Conservation (phyloP, 23 tunicate genomes). For the Halocynthia aurantium region DNA sequence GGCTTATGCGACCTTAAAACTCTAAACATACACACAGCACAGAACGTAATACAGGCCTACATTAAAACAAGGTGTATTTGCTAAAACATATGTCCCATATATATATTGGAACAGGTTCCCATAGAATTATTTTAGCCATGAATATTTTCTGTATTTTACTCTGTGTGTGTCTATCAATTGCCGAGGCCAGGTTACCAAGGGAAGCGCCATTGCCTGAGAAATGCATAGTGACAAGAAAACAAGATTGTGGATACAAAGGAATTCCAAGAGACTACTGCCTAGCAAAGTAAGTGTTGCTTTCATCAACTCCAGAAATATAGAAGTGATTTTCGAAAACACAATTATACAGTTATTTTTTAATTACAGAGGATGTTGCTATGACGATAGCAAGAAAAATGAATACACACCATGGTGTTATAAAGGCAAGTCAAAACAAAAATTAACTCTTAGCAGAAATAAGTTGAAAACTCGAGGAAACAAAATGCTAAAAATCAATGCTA, state of each 20-base stretch:
- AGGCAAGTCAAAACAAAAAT: neutral
- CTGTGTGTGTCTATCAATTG: neutral
- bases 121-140: no score
- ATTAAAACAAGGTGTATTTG: no score
- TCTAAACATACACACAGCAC: no score
- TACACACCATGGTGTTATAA: conserved; percentile 15
- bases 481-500: no score
- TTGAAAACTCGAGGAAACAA: no score
- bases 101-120: no score
- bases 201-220: neutral
- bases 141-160: neutral
- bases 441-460: neutral
- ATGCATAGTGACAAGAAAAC: conserved; percentile 5
- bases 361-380: conserved; percentile 25
- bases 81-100: no score
- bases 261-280: conserved; percentile 9
- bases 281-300: conserved; percentile 2
- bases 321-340: neutral
- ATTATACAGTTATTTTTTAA: neutral
- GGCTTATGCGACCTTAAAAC: no score
- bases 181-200: neutral
- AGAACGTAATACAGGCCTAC: no score
- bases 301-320: neutral
- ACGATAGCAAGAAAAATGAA: neutral
- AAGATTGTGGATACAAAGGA: conserved; percentile 20